These are phyloP conservation scores for Platysternon megacephalum DNA, from an alignment of 2,113 vertebrate species.

Conservation along the genomic window DNA sequence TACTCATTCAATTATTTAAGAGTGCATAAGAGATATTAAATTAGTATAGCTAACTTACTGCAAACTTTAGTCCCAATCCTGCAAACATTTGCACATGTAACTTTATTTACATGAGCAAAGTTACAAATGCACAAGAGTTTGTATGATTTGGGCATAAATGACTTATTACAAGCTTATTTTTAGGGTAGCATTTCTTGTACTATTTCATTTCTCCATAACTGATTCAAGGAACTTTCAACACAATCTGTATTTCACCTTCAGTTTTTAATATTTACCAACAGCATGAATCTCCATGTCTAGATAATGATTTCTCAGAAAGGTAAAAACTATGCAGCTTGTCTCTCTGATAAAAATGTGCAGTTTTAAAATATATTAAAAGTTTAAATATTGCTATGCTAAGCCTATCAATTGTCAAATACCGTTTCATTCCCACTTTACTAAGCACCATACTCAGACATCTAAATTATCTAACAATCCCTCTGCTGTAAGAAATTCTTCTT, in stretches of 20 bases:
- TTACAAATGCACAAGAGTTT: neutral
- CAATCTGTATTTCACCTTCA: neutral
- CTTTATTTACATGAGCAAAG: neutral
- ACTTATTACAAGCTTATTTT: neutral
- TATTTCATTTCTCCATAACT: neutral
- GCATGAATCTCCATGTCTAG: neutral
- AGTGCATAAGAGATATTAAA: neutral
- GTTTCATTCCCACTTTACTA: neutral
- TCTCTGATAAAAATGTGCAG: neutral
- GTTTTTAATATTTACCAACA: neutral
- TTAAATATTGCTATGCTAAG: neutral
- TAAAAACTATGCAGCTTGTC: neutral
- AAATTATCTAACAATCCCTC: neutral
- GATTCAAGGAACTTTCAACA: neutral
- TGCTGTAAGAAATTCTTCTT: neutral
- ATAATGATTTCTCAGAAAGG: neutral
- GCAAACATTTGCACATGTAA: neutral
- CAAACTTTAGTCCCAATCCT: neutral
- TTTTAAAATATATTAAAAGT: neutral
- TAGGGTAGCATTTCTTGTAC: neutral
- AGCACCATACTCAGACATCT: neutral
- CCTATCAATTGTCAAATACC: neutral
- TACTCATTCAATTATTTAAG: neutral
- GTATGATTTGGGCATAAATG: neutral
- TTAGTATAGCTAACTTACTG: neutral